Evolutionary conservation across 1,140 invertebrate genomes (phyloP).

Genomic region (Dendroctonus ponderosae): DNA sequence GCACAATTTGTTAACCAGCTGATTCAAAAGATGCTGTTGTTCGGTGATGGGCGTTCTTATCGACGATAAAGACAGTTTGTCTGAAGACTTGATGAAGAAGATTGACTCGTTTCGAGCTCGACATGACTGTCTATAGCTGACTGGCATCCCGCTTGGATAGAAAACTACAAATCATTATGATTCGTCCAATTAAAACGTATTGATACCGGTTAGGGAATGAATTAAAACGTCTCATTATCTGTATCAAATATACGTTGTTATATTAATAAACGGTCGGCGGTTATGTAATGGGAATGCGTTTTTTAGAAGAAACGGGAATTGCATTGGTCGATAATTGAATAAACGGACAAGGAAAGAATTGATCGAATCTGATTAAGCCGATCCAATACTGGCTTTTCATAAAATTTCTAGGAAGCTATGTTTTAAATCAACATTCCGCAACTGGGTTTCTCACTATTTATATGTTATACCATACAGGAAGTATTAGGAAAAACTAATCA

Average conservation of each 20-base stretch:
- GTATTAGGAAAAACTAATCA: no score
- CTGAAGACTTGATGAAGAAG: constrained; percentile 1
- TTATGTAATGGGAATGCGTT: no score
- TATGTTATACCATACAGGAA: no score
- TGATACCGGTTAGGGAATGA: neutral
- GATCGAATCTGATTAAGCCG: no score
- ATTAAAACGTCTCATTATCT: neutral
- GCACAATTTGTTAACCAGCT: constrained; percentile 1
- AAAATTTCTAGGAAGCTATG: no score
- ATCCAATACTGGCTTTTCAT: no score
- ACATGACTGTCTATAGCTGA: constrained; percentile 3
- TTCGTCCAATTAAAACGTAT: constrained; percentile 1
- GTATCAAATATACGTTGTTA: neutral
- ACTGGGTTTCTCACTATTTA: no score
- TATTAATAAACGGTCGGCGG: neutral
- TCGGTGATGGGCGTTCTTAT: constrained; percentile 1
- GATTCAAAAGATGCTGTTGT: neutral
- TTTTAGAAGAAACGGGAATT: no score
- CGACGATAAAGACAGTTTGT: constrained; percentile 2
- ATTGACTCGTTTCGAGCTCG: constrained; percentile 1
- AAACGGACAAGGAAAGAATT: no score
- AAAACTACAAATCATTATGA: constrained; percentile 16
- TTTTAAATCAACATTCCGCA: no score
- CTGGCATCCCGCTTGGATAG: constrained; percentile 3
- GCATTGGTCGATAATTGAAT: no score